phyloP scores from a whole-genome alignment of 1,140 invertebrate species.

The Coenobita brevimanus region DNA sequence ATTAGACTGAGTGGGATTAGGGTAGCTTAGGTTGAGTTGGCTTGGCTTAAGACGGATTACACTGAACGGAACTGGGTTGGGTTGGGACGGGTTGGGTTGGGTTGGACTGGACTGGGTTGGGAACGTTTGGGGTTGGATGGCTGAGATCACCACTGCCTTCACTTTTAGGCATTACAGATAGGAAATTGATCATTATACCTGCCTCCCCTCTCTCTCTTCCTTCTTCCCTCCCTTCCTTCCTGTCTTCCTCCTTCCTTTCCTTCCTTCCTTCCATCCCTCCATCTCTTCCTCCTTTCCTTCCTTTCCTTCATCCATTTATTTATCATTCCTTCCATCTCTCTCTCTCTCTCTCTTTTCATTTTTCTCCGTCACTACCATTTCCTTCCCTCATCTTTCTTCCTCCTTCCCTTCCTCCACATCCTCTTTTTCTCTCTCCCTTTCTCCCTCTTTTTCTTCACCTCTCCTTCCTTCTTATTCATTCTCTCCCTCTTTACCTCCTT shows the following conservation, averaged over 20 bases:
- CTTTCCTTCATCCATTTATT: neutral
- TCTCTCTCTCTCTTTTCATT: neutral
- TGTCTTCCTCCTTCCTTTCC: neutral
- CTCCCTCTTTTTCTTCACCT: conserved; percentile 7
- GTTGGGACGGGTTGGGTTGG: too few species aligned
- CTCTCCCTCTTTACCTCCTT: neutral
- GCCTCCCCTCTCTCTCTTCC: neutral
- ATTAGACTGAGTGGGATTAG: too few species aligned
- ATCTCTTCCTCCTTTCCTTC: neutral
- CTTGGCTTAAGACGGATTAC: too few species aligned
- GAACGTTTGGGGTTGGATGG: too few species aligned
- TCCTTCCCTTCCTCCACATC: neutral
- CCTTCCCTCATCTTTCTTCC: neutral
- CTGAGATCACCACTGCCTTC: too few species aligned
- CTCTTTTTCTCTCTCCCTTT: conserved; percentile 12
- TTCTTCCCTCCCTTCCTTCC: neutral
- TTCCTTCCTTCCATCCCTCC: neutral
- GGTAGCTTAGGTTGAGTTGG: too few species aligned
- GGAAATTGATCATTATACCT: neutral
- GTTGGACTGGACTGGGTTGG: too few species aligned
- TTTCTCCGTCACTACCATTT: too few species aligned
- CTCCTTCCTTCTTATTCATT: neutral
- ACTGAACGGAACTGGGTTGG: too few species aligned
- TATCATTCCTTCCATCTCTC: neutral
- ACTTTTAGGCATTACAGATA: too few species aligned